phyloP scores from a whole-genome alignment of 2,888 invertebrate genomes.

The Phymatocera aterrima region DNA sequence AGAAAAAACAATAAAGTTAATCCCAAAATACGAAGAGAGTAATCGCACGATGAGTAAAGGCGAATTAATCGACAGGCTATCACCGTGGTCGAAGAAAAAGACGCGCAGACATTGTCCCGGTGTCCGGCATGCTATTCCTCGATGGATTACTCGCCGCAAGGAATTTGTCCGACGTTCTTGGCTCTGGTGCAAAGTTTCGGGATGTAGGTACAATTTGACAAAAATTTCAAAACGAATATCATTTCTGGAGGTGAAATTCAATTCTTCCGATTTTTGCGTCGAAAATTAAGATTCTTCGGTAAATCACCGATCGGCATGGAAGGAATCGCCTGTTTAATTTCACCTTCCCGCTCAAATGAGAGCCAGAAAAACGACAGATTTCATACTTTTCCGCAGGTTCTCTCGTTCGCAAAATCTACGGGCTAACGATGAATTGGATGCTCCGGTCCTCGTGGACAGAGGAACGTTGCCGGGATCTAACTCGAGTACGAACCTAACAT shows the following conservation, averaged over 20 bases:
- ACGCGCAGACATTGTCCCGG: neutral
- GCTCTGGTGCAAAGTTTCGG: slow-evolving; percentile 7
- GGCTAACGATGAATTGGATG: neutral
- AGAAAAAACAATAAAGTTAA: neutral
- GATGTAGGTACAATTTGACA: neutral
- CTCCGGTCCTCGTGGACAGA: slow-evolving; percentile 10
- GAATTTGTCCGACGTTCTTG: slow-evolving; percentile 30
- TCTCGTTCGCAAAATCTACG: neutral
- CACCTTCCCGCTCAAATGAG: no score
- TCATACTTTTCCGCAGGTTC: neutral
- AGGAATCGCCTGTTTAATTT: no score
- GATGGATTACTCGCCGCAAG: slow-evolving; percentile 12
- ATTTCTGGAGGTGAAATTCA: neutral
- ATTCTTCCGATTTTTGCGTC: neutral
- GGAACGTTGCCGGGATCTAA: slow-evolving; percentile 4
- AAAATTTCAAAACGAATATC: neutral
- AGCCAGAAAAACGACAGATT: no score
- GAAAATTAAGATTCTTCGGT: neutral
- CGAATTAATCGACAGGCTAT: neutral
- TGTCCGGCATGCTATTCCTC: slow-evolving; percentile 15
- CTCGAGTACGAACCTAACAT: neutral
- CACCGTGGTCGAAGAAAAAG: slow-evolving; percentile 6
- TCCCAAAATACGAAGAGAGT: neutral
- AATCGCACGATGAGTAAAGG: neutral
- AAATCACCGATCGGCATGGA: neutral